These are phyloP conservation scores for Leguminivora glycinivorella DNA, from an alignment of 1,140 invertebrate genomes.

Conservation along the genomic window DNA sequence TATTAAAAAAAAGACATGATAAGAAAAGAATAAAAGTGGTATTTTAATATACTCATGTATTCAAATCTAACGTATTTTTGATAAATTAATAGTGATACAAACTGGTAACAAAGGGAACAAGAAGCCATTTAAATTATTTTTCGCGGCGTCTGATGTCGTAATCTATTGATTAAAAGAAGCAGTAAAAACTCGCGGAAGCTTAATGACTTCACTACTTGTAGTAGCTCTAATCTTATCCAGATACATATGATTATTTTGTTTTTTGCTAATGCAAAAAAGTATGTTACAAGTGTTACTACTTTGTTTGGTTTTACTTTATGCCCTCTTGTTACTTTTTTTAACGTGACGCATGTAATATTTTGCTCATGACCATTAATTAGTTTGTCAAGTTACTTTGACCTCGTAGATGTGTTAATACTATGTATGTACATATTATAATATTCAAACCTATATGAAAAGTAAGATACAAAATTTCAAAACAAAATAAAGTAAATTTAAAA, in stretches of 20 bases:
- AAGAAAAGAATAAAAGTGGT: too few species aligned
- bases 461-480: constrained; percentile 30
- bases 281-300: too few species aligned
- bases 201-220: neutral
- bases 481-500: constrained; percentile 39
- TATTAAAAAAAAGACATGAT: too few species aligned
- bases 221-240: neutral
- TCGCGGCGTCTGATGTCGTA: constrained; percentile 16
- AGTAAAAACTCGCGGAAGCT: constrained; percentile 2
- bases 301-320: too few species aligned
- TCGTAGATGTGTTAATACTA: too few species aligned
- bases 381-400: too few species aligned
- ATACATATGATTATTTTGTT: neutral
- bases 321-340: too few species aligned
- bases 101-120: constrained; percentile 2
- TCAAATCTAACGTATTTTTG: neutral
- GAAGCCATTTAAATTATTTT: neutral
- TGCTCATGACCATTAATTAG: too few species aligned
- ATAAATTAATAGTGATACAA: constrained; percentile 25
- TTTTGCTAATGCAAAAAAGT: too few species aligned
- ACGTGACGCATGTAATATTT: too few species aligned
- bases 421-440: neutral
- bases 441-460: constrained; percentile 27
- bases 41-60: neutral
- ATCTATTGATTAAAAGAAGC: constrained; percentile 1